Evolutionary conservation across 2,888 invertebrate genomes (phyloP).

Genomic region (Pandemis heparana): DNA sequence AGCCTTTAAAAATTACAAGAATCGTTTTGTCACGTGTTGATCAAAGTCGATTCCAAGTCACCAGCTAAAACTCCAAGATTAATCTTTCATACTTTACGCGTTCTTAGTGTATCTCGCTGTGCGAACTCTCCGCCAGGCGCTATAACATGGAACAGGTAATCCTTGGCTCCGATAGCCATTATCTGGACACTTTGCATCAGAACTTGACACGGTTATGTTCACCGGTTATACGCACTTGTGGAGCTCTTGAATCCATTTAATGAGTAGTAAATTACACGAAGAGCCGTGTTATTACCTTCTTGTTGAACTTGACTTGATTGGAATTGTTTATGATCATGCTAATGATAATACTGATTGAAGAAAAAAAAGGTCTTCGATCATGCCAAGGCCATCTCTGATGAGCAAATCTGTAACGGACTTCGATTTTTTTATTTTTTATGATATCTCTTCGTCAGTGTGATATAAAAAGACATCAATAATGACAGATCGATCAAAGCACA

Average conservation of each 20-base stretch:
- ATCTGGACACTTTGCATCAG: constrained; percentile 79
- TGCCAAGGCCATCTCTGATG: no score
- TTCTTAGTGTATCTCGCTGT: constrained; percentile 43
- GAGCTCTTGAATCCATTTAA: constrained; percentile 67
- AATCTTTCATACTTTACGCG: background rate
- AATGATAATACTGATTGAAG: background rate
- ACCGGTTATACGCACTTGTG: constrained; percentile 52
- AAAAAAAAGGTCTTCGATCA: background rate
- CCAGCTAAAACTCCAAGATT: background rate
- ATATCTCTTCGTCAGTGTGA: background rate
- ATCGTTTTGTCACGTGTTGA: no score
- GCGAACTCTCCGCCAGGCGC: constrained; percentile 46
- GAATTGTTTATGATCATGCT: constrained; percentile 51
- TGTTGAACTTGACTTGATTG: constrained; percentile 73
- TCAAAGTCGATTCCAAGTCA: background rate
- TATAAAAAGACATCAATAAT: background rate
- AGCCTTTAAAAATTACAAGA: no score
- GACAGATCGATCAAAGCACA: no score
- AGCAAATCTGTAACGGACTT: no score
- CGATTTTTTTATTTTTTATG: background rate
- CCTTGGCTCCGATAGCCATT: constrained; percentile 82
- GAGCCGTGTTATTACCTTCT: constrained; percentile 66
- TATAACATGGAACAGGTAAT: constrained; percentile 70
- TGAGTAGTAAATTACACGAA: constrained; percentile 70
- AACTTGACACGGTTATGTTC: constrained; percentile 71